These are phyloP conservation scores for Phocides pigmalion DNA, from an alignment of 1,140 invertebrate species.

Conservation along the genomic window DNA sequence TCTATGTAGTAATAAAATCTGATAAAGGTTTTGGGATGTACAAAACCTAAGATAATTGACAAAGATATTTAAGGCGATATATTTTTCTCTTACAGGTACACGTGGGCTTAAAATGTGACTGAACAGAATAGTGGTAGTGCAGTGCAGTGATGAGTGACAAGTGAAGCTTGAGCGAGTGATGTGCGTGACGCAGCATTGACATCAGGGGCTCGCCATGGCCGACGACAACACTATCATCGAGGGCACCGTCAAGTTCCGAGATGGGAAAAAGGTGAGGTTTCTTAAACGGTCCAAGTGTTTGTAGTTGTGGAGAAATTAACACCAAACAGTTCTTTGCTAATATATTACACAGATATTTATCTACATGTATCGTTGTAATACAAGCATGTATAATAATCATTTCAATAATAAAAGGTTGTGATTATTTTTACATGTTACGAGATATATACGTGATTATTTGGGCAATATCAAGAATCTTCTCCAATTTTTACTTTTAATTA, in stretches of 20 bases:
- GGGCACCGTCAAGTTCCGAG: conserved; percentile 94
- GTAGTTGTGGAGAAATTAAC: no score
- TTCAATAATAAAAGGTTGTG: no score
- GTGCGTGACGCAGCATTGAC: conserved; percentile 17
- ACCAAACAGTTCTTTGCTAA: no score
- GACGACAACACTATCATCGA: conserved; percentile 88
- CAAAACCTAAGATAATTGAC: neutral
- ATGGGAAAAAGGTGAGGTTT: conserved; percentile 91
- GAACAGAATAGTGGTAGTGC: neutral
- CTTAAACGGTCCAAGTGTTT: neutral
- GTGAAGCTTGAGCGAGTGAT: conserved; percentile 3
- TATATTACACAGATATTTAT: no score
- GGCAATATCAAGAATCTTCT: no score
- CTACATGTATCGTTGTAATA: no score
- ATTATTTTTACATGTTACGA: no score
- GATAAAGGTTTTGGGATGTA: no score
- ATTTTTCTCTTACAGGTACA: conserved; percentile 10
- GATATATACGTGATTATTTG: no score
- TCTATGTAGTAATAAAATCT: no score
- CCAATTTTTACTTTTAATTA: no score
- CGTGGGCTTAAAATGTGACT: neutral
- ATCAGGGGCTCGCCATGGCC: conserved; percentile 51
- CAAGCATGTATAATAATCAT: no score
- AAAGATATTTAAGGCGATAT: neutral
- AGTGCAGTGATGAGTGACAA: conserved; percentile 21